Percentiles rank a stretch among this genome's conserved stretches.
phyloP scores from a whole-genome alignment of 2,888 invertebrate genomes.

The Drosophila sordidula region DNA sequence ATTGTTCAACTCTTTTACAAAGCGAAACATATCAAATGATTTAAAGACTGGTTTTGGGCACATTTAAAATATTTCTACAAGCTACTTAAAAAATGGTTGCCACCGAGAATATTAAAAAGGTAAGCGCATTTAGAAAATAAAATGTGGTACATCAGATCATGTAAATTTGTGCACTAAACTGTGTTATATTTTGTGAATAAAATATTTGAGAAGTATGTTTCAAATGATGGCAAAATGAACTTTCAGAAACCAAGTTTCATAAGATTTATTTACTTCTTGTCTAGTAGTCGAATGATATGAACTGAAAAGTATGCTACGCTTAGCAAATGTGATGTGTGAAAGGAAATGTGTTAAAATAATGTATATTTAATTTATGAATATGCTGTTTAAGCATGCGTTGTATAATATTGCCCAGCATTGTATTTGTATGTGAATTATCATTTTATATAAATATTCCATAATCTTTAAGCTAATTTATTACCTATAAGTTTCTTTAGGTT shows the following conservation, averaged over 20 bases:
- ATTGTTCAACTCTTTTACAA: not conserved
- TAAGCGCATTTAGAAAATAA: conserved; percentile 8
- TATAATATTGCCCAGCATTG: not conserved
- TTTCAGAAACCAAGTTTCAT: not conserved
- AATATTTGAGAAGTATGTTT: not conserved
- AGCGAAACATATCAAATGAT: conserved; percentile 7
- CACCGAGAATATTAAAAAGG: conserved; percentile 64
- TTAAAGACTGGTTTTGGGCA: not conserved
- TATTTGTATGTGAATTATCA: not conserved
- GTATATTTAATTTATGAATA: not conserved
- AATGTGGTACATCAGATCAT: too few relatives aligned
- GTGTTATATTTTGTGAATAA: too few relatives aligned
- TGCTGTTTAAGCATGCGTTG: not conserved
- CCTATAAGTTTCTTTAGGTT: too few relatives aligned
- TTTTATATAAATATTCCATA: conserved; percentile 7
- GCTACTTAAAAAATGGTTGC: conserved; percentile 47
- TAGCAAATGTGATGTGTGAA: too few relatives aligned
- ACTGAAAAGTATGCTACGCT: conserved; percentile 52
- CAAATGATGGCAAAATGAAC: not conserved
- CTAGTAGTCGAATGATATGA: not conserved
- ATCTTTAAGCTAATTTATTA: not conserved
- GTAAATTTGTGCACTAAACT: too few relatives aligned
- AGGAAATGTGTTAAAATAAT: not conserved
- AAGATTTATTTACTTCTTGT: not conserved
- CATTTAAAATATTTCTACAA: not conserved